These are phyloP conservation scores for Rhogogaster chlorosoma DNA, from an alignment of 2,888 invertebrate genomes.

Conservation along the genomic window DNA sequence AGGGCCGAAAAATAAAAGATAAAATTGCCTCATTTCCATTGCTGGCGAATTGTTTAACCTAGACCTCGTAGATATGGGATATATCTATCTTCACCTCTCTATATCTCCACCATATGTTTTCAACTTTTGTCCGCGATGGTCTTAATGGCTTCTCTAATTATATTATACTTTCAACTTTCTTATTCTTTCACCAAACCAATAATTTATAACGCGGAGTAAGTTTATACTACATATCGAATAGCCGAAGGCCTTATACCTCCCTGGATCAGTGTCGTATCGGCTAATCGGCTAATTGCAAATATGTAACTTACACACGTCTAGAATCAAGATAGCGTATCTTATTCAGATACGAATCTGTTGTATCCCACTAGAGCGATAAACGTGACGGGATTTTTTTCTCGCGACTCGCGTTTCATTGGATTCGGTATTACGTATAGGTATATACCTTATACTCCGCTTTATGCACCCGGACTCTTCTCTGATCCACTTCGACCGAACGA, in stretches of 20 bases:
- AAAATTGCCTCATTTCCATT: neutral
- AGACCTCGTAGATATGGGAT: neutral
- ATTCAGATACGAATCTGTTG: too few species aligned
- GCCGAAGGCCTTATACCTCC: too few species aligned
- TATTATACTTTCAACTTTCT: slow-evolving; percentile 43
- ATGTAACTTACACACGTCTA: too few species aligned
- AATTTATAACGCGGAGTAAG: neutral
- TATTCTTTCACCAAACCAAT: slow-evolving; percentile 20
- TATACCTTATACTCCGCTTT: neutral
- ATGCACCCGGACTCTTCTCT: neutral
- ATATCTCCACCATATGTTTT: neutral
- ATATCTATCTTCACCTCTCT: neutral
- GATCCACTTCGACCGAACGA: neutral
- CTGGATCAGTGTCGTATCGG: too few species aligned
- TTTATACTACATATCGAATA: neutral
- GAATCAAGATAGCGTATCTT: too few species aligned
- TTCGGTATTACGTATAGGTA: neutral
- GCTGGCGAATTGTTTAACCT: neutral
- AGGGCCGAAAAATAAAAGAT: neutral
- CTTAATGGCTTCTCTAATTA: slow-evolving; percentile 36
- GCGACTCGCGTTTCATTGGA: neutral
- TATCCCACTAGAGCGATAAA: too few species aligned
- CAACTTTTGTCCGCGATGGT: neutral
- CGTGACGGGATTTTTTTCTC: neutral
- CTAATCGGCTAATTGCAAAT: too few species aligned